These are phyloP conservation scores for Desmodus rotundus DNA, from an alignment of 2,113 vertebrate species.

Conservation along the genomic window DNA sequence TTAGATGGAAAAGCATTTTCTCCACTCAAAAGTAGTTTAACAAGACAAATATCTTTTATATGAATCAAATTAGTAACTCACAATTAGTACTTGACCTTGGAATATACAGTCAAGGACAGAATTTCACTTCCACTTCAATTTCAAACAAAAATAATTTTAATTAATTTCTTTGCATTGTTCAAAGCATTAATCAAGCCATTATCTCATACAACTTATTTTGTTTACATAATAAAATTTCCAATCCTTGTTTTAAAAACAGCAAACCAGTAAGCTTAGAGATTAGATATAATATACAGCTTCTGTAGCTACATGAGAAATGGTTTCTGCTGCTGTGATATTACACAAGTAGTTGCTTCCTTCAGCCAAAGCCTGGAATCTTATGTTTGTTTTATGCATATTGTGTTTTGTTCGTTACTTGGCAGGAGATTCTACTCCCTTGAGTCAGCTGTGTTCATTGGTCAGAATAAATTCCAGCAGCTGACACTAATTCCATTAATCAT, in stretches of 20 bases:
- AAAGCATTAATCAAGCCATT: slow-evolving; percentile 52
- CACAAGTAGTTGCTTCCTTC: slow-evolving; percentile 85
- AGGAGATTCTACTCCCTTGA: slow-evolving; percentile 83
- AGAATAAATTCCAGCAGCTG: slow-evolving; percentile 85
- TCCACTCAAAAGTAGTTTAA: background rate
- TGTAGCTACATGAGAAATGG: slow-evolving; percentile 76
- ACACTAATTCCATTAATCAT: slow-evolving; percentile 85
- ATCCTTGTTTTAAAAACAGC: slow-evolving; percentile 52
- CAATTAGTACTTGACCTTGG: background rate
- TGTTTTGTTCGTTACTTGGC: slow-evolving; percentile 83
- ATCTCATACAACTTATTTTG: slow-evolving; percentile 24
- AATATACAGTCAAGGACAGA: slow-evolving; percentile 22
- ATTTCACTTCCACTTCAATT: slow-evolving; percentile 54
- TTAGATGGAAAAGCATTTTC: background rate
- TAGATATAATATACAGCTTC: slow-evolving; percentile 33
- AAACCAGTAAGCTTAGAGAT: slow-evolving; percentile 63
- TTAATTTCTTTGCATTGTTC: slow-evolving; percentile 71
- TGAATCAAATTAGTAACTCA: slow-evolving; percentile 27
- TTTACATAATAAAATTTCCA: slow-evolving; percentile 48
- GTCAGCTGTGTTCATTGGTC: slow-evolving; percentile 84
- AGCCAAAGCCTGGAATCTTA: slow-evolving; percentile 75
- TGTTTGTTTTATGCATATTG: slow-evolving; percentile 87
- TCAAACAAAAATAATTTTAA: slow-evolving; percentile 82
- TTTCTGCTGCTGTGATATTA: slow-evolving; percentile 80
- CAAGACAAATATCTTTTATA: background rate